Conservation (phyloP, 2,888 invertebrate species). For the Latheticus oryzae region DNA sequence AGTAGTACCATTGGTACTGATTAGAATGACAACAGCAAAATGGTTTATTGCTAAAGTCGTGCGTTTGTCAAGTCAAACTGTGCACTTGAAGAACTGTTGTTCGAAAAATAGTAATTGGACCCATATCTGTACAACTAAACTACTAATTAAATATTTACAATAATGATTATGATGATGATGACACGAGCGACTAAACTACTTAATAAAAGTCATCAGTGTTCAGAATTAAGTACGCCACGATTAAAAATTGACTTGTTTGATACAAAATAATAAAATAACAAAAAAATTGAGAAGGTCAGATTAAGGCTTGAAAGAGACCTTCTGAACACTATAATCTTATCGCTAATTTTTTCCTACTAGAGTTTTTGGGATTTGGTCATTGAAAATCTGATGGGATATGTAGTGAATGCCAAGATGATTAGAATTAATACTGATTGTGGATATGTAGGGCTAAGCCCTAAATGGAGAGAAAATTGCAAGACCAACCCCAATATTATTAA, state of each 20-base stretch:
- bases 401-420: conserved; percentile 14
- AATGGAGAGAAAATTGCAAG: conserved; percentile 6
- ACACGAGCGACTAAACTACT: conserved; percentile 5
- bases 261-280: conserved; percentile 27
- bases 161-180: conserved; percentile 14
- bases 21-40: conserved; percentile 16
- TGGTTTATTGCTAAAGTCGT: conserved; percentile 28
- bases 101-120: conserved; percentile 55
- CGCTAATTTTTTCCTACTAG: conserved; percentile 22
- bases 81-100: conserved; percentile 40
- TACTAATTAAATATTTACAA: conserved; percentile 33
- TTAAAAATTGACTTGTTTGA: conserved; percentile 26
- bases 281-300: conserved; percentile 19
- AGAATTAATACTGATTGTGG: conserved; percentile 26
- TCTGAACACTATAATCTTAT: conserved; percentile 35
- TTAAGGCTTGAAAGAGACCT: conserved; percentile 31
- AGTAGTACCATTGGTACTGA: conserved; percentile 1
- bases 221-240: conserved; percentile 38
- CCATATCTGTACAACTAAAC: conserved; percentile 51
- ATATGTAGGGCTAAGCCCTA: conserved; percentile 7
- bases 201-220: conserved; percentile 32
- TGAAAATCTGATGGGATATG: conserved; percentile 48
- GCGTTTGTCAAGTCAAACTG: conserved; percentile 42
- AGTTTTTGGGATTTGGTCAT: conserved; percentile 46
- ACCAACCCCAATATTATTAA: neutral